Base-by-base conservation (phyloP, 30 jellyfish, hydroid and myxozoan genomes). In the Aurelia aurita complex sp. Pacific region DNA sequence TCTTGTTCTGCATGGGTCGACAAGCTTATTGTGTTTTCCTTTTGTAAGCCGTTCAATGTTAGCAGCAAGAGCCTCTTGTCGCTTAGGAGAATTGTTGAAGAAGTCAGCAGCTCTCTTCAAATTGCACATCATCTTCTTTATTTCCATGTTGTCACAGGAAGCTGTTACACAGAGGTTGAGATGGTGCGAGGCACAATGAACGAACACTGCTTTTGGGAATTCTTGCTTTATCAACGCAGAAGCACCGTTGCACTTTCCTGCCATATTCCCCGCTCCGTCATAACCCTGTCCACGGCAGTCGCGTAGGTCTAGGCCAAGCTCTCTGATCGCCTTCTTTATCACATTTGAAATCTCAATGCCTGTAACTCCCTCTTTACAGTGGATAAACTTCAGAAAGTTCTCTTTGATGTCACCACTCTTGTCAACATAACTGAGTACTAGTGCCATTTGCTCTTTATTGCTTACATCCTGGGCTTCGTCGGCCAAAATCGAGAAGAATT, bases 241-340 rank as follows among this genome's bases (percentile, higher is more conserved):
- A n/a, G n/a, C n/a, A n/a, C n/a, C n/a, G n/a, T n/a, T n/a, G n/a
- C n/a, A n/a, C n/a, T n/a, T n/a, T n/a, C n/a, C n/a, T n/a, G n/a
- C n/a, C n/a, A n/a, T n/a, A n/a, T n/a, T n/a, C n/a, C n/a, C n/a
- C n/a, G n/a, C n/a, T n/a, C n/a, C n/a, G n/a, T n/a, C n/a, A n/a
- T n/a, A n/a, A n/a, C n/a, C n/a, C n/a, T n/a, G n/a, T n/a, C n/a
- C n/a, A n/a, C n/a, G n/a, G n/a, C n/a, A n/a, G n/a, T n/a, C n/a
- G n/a, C n/a, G 29, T 23, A 23, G 29, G 29, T 23, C 29, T 23
- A 23, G 29, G 29, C 29, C 29, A 54, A 54, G 16, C 65, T 54
- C 65, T 54, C 65, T 54, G 12, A 54, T 54, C 65, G 12, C 65
- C 65, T 54, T 54, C 93, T 61, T 76, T 83, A 74, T 85, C 89